Conservation (phyloP, 2,888 invertebrate species). For the Tridacna crocea region DNA sequence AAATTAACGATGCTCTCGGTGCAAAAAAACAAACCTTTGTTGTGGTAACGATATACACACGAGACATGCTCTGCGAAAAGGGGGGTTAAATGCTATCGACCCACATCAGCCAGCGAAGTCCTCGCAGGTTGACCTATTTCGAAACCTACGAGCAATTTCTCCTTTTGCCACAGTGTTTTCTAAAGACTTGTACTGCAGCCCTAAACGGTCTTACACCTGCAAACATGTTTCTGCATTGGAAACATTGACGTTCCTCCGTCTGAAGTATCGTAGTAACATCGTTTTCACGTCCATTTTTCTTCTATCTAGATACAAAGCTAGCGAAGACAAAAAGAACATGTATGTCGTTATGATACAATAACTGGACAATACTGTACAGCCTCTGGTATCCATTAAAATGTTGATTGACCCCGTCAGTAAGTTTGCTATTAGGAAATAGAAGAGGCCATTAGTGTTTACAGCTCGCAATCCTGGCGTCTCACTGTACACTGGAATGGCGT, state of each 20-base stretch:
- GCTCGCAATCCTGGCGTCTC: constrained; percentile 6
- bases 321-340: constrained; percentile 3
- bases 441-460: not conserved
- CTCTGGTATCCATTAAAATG: constrained; percentile 9
- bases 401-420: constrained; percentile 3
- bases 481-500: not conserved
- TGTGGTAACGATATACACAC: too few species aligned
- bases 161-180: too few species aligned
- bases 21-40: too few species aligned
- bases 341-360: not conserved
- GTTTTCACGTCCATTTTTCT: not conserved
- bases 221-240: not conserved
- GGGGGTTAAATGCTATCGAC: too few species aligned
- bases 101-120: too few species aligned
- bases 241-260: not conserved
- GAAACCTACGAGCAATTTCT: too few species aligned
- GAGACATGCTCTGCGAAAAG: too few species aligned
- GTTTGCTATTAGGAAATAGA: constrained; percentile 18
- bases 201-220: not conserved
- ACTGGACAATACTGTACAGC: not conserved
- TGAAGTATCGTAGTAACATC: not conserved
- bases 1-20: too few species aligned
- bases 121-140: too few species aligned
- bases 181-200: too few species aligned
- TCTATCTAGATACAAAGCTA: constrained; percentile 10